Evolutionary conservation across 2,888 invertebrate genomes (phyloP).

Genomic region (Priapulus caudatus): DNA sequence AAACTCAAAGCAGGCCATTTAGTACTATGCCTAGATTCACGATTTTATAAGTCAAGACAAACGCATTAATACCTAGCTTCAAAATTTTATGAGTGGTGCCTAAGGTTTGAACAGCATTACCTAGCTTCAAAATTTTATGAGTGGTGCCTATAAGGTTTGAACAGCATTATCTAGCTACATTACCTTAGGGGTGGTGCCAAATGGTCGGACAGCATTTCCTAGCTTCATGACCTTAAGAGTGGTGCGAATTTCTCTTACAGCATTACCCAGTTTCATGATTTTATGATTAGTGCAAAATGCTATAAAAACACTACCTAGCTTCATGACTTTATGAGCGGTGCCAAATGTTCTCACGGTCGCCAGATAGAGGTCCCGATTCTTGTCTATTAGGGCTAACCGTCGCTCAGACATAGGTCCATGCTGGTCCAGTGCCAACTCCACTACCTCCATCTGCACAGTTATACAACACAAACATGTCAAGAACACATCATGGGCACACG

Average conservation of each 20-base stretch:
- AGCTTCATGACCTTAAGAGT: slow-evolving; percentile 10
- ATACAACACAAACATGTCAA: slow-evolving; percentile 1
- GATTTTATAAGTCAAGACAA: neutral
- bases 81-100: too few relatives aligned
- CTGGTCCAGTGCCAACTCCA: slow-evolving; percentile 69
- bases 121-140: slow-evolving; percentile 58
- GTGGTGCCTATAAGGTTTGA: too few relatives aligned
- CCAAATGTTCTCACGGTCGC: slow-evolving; percentile 54
- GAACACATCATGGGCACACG: too few relatives aligned
- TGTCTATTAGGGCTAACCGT: slow-evolving; percentile 73
- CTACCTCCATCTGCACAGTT: slow-evolving; percentile 51
- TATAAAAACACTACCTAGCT: slow-evolving; percentile 52
- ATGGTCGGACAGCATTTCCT: too few relatives aligned
- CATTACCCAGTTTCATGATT: too few relatives aligned
- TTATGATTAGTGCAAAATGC: too few relatives aligned
- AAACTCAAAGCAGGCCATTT: too few relatives aligned
- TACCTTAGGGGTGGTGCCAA: too few relatives aligned
- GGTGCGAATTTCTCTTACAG: too few relatives aligned
- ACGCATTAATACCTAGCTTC: too few relatives aligned
- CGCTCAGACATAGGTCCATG: slow-evolving; percentile 65
- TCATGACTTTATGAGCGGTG: slow-evolving; percentile 50
- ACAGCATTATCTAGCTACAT: too few relatives aligned
- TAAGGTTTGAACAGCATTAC: slow-evolving; percentile 46
- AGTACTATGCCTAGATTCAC: slow-evolving; percentile 17
- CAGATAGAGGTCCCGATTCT: slow-evolving; percentile 72